phyloP scores from a whole-genome alignment of 2,113 vertebrate genomes.

The Dicrurus megarhynchus region DNA sequence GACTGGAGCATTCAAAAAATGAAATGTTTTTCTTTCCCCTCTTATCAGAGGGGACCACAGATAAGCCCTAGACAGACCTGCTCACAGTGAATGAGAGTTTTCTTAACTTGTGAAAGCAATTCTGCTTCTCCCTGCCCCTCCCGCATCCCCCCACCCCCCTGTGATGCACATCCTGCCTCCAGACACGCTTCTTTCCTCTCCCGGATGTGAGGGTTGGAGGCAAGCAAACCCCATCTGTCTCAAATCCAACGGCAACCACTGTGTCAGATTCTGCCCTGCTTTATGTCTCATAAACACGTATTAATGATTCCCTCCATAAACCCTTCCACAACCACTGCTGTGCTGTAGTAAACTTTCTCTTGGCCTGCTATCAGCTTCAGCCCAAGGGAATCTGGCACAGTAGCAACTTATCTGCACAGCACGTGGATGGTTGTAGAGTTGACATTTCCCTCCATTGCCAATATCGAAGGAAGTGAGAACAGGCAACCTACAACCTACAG shows the following conservation, averaged over 20 bases:
- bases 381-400: neutral
- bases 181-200: neutral
- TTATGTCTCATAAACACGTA: neutral
- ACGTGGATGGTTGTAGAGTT: neutral
- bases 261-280: neutral
- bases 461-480: accelerated
- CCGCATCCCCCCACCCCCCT: accelerated
- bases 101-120: neutral
- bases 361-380: neutral
- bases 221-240: neutral
- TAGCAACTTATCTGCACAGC: neutral
- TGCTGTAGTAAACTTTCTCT: neutral
- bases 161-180: neutral
- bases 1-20: neutral
- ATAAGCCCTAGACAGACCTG: neutral
- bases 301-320: neutral
- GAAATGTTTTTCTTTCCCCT: neutral
- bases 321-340: neutral
- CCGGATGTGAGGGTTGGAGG: neutral
- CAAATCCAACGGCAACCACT: neutral
- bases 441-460: neutral
- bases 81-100: neutral
- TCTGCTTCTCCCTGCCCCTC: neutral
- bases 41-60: neutral
- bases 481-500: neutral